Percentiles rank a stretch among this genome's conserved stretches.
Conservation (phyloP, 2,888 invertebrate genomes). For the Keiferia lycopersicella region DNA sequence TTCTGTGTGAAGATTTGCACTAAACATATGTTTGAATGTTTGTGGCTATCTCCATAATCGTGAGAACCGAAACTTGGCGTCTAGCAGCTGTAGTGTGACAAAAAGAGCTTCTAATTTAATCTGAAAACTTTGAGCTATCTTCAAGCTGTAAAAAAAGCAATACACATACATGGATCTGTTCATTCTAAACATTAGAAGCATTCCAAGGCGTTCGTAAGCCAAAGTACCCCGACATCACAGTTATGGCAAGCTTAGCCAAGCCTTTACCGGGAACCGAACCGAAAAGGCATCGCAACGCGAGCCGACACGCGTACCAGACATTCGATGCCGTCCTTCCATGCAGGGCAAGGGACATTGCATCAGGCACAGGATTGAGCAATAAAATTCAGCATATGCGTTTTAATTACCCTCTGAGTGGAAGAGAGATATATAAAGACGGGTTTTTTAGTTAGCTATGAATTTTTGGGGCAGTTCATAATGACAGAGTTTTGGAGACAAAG, state of each 20-base stretch:
- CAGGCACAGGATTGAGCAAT: constrained; percentile 9
- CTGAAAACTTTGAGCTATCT: no score
- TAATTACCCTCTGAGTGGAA: background rate
- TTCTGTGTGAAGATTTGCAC: background rate
- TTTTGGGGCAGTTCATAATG: background rate
- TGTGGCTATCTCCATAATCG: background rate
- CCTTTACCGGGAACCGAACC: constrained; percentile 42
- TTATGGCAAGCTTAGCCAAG: constrained; percentile 30
- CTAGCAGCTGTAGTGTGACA: no score
- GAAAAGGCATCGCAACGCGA: constrained; percentile 33
- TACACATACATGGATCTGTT: background rate
- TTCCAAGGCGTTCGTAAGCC: background rate
- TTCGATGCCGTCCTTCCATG: background rate
- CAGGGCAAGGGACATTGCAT: constrained; percentile 11
- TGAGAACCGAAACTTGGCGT: background rate
- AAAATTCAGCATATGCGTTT: background rate
- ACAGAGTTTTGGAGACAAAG: no score
- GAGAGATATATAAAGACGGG: background rate
- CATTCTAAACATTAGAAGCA: background rate
- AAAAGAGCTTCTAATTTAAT: no score
- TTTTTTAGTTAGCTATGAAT: background rate
- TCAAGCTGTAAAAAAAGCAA: no score
- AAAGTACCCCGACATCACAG: background rate
- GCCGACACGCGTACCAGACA: constrained; percentile 14
- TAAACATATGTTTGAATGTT: background rate